phyloP scores from a whole-genome alignment of 2,797 vertebrate genomes.

The Crenuchus spilurus region DNA sequence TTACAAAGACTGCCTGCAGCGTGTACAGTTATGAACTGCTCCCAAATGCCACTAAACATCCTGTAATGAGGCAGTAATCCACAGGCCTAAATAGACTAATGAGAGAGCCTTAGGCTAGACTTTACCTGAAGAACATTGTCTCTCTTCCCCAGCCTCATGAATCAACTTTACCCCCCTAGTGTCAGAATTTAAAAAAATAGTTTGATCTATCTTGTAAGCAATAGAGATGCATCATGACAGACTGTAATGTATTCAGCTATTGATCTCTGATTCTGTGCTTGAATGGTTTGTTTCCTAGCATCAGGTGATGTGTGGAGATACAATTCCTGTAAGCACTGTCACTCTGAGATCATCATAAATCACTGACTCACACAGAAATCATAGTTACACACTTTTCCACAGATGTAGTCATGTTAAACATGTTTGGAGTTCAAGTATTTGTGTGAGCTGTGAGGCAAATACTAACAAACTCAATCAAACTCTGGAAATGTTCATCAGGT shows the following conservation, averaged over 20 bases:
- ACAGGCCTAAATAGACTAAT: conserved; percentile 18
- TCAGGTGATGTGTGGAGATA: background rate
- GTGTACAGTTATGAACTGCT: conserved; percentile 45
- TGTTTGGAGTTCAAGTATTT: too few species aligned
- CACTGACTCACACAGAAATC: too few species aligned
- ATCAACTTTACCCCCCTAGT: background rate
- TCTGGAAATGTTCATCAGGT: too few species aligned
- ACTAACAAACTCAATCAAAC: too few species aligned
- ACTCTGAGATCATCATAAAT: too few species aligned
- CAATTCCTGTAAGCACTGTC: too few species aligned
- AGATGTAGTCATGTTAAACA: too few species aligned
- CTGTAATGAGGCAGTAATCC: conserved; percentile 49
- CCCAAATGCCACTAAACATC: conserved; percentile 44
- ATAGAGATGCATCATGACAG: background rate
- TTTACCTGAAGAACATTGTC: background rate
- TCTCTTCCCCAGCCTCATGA: conserved; percentile 58
- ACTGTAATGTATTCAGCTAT: background rate
- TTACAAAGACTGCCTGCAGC: conserved; percentile 43
- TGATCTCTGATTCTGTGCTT: background rate
- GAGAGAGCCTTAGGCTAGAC: conserved; percentile 23
- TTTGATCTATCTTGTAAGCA: background rate
- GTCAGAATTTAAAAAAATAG: too few species aligned
- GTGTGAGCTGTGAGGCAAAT: too few species aligned
- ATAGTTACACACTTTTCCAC: too few species aligned
- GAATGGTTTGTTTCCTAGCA: background rate